Evolutionary conservation across 2,113 vertebrate genomes (phyloP).

Genomic region (Chiloscyllium plagiosum): DNA sequence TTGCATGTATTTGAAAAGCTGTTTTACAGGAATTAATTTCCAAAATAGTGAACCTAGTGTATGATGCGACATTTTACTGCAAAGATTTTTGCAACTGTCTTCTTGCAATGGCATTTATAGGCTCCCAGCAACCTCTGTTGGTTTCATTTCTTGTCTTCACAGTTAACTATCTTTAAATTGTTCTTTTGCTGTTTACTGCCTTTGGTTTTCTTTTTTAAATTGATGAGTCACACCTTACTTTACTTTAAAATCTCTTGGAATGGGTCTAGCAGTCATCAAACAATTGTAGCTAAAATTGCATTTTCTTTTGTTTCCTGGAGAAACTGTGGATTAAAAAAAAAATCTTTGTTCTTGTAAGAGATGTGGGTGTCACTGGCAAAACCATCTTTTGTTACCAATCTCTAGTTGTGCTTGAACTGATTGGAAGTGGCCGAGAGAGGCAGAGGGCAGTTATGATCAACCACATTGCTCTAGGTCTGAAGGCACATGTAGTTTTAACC

Average conservation of each 20-base stretch:
- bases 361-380: too few relatives aligned
- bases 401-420: too few relatives aligned
- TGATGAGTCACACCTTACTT: not conserved
- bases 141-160: not conserved
- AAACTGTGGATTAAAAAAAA: not conserved
- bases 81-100: not conserved
- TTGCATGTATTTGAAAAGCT: not conserved
- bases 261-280: not conserved
- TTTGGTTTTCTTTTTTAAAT: not conserved
- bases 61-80: not conserved
- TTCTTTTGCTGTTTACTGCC: not conserved
- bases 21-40: not conserved
- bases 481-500: too few relatives aligned
- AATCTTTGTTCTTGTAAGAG: too few relatives aligned
- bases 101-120: not conserved
- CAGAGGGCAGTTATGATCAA: too few relatives aligned
- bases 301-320: not conserved
- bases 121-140: not conserved
- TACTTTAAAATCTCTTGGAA: not conserved
- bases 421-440: too few relatives aligned
- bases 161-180: conserved; percentile 8
- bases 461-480: too few relatives aligned
- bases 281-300: not conserved
- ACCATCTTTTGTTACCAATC: too few relatives aligned
- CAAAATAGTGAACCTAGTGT: not conserved